Evolutionary conservation across 2,797 vertebrate species (phyloP).

Genomic region (Pogonophryne albipinna): DNA sequence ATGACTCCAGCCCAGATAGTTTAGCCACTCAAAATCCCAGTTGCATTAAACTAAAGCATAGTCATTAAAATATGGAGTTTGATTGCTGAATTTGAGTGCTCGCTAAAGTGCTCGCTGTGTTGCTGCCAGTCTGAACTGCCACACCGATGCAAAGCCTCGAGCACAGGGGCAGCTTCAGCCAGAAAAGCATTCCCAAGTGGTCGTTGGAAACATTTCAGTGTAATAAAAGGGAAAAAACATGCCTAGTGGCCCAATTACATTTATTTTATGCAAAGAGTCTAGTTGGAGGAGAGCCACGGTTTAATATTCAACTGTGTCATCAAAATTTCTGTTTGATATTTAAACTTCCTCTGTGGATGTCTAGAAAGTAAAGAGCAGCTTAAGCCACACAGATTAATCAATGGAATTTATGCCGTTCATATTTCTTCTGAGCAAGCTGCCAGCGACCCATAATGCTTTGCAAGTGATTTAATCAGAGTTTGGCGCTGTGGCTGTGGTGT

Average conservation of each 20-base stretch:
- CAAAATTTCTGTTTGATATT: conserved; percentile 77
- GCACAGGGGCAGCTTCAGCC: conserved; percentile 43
- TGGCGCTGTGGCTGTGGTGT: conserved; percentile 43
- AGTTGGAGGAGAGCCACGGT: conserved; percentile 50
- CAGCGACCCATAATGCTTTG: conserved; percentile 54
- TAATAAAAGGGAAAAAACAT: conserved; percentile 47
- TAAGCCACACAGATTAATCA: conserved; percentile 70
- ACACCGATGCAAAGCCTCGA: conserved; percentile 49
- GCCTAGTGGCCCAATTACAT: conserved; percentile 44
- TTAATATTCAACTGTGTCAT: conserved; percentile 71
- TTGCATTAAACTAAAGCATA: conserved; percentile 27
- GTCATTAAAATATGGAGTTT: conserved; percentile 32
- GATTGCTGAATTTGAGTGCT: conserved; percentile 39
- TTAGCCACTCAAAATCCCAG: conserved; percentile 8
- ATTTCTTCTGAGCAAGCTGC: conserved; percentile 55
- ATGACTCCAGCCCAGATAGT: neutral
- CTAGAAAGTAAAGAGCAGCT: conserved; percentile 66
- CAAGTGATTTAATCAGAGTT: conserved; percentile 61
- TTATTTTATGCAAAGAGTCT: conserved; percentile 61
- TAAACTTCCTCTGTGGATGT: conserved; percentile 62
- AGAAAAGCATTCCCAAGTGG: conserved; percentile 54
- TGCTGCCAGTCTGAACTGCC: conserved; percentile 42
- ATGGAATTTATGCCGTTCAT: conserved; percentile 59
- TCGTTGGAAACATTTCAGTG: conserved; percentile 56
- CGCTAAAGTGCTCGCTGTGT: conserved; percentile 25